These are phyloP conservation scores for Illadopsis cleaveri DNA, from an alignment of 2,113 vertebrate genomes.

Conservation along the genomic window DNA sequence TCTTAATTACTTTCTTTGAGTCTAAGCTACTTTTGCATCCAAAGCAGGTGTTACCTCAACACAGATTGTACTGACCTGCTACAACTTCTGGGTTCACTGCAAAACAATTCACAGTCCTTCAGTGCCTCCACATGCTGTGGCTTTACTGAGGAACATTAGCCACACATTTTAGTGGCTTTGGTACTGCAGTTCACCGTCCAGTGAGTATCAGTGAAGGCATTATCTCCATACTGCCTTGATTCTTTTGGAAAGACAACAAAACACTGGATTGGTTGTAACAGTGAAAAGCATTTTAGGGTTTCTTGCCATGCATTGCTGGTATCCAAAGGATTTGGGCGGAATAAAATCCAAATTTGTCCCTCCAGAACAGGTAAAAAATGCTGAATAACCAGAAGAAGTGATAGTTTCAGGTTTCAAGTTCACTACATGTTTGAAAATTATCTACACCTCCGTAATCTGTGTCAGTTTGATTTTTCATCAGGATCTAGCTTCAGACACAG, in stretches of 20 bases:
- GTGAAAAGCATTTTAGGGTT: not conserved
- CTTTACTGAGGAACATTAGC: not conserved
- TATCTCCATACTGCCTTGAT: not conserved
- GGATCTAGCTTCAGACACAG: not conserved
- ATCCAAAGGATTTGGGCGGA: not conserved
- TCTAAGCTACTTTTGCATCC: not conserved
- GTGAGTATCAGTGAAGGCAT: not conserved
- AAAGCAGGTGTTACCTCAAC: not conserved
- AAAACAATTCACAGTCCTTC: not conserved
- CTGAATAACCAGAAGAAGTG: not conserved
- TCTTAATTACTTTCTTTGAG: not conserved
- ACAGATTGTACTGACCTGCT: not conserved
- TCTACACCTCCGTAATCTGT: not conserved
- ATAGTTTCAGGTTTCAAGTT: not conserved
- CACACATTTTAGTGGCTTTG: too few relatives aligned
- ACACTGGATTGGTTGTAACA: fast-evolving
- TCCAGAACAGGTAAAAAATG: not conserved
- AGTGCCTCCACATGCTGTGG: not conserved
- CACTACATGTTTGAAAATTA: not conserved
- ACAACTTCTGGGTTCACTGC: not conserved
- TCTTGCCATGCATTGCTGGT: not conserved
- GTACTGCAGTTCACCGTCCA: not conserved
- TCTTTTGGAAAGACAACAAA: not conserved
- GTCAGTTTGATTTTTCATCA: not conserved
- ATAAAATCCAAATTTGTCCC: not conserved